These are phyloP conservation scores for Aphidius ervi DNA, from an alignment of 1,140 invertebrate genomes.

Conservation along the genomic window DNA sequence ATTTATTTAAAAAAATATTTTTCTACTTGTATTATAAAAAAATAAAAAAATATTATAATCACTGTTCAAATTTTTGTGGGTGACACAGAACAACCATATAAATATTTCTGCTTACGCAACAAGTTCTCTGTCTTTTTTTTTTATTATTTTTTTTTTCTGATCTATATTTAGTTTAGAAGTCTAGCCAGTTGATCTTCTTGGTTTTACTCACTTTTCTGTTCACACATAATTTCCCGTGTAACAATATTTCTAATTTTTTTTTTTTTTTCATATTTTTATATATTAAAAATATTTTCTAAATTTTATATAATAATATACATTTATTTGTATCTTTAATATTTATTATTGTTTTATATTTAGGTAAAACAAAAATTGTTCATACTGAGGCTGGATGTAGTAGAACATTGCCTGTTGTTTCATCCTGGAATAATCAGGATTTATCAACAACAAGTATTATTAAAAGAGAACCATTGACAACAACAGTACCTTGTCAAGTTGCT, in stretches of 20 bases:
- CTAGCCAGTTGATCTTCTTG: constrained; percentile 11
- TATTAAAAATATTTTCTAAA: no score
- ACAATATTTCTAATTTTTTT: neutral
- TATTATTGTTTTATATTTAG: constrained; percentile 27
- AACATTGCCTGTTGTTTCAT: constrained; percentile 45
- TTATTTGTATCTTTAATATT: constrained; percentile 1
- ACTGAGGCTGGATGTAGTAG: constrained; percentile 49
- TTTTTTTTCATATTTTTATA: neutral
- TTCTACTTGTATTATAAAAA: no score
- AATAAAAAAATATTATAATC: neutral
- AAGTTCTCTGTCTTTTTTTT: constrained; percentile 13
- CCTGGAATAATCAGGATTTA: constrained; percentile 42
- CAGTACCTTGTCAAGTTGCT: constrained; percentile 60
- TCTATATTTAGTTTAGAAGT: constrained; percentile 27
- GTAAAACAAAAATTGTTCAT: constrained; percentile 46
- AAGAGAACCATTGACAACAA: constrained; percentile 53
- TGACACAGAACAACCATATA: constrained; percentile 5
- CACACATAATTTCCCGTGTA: neutral
- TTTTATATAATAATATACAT: neutral
- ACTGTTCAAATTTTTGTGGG: neutral
- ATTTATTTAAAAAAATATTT: no score
- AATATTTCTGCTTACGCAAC: constrained; percentile 25
- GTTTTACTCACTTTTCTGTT: constrained; percentile 6
- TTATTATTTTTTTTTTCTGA: constrained; percentile 18
- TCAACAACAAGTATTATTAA: constrained; percentile 48